These are phyloP conservation scores for Puma concolor DNA, from an alignment of 2,113 vertebrate species.

Conservation along the genomic window DNA sequence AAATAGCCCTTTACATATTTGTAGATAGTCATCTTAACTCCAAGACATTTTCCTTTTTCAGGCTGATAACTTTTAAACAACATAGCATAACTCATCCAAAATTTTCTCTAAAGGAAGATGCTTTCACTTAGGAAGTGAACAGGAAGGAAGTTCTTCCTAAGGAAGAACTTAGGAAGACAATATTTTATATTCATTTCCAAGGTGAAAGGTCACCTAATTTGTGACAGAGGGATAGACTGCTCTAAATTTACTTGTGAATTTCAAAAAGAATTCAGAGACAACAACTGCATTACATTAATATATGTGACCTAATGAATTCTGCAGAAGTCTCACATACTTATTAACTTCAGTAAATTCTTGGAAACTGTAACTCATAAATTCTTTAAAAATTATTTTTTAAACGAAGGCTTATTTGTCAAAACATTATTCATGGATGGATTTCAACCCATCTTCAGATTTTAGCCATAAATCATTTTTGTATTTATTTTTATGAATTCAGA, in stretches of 20 bases:
- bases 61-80: not conserved
- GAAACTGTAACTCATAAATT: not conserved
- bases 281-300: not conserved
- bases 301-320: not conserved
- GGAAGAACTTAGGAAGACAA: not conserved
- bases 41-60: not conserved
- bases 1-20: not conserved
- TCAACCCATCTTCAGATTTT: not conserved
- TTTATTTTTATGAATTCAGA: not conserved
- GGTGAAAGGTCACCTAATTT: not conserved
- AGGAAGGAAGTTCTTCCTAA: too few species aligned
- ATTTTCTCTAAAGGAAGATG: conserved; percentile 24
- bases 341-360: not conserved
- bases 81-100: not conserved
- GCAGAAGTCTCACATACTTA: not conserved
- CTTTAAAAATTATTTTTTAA: not conserved
- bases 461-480: not conserved
- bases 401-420: conserved; percentile 19
- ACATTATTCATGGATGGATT: not conserved
- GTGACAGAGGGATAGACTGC: not conserved
- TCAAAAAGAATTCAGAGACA: conserved; percentile 12
- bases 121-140: not conserved
- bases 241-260: conserved; percentile 22
- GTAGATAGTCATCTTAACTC: not conserved
- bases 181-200: not conserved